A percentile compares a stretch with the other conserved stretches of the same genome.
These are phyloP conservation scores for Sphinx pinastri DNA, from an alignment of 2,888 invertebrate species.

Conservation along the genomic window DNA sequence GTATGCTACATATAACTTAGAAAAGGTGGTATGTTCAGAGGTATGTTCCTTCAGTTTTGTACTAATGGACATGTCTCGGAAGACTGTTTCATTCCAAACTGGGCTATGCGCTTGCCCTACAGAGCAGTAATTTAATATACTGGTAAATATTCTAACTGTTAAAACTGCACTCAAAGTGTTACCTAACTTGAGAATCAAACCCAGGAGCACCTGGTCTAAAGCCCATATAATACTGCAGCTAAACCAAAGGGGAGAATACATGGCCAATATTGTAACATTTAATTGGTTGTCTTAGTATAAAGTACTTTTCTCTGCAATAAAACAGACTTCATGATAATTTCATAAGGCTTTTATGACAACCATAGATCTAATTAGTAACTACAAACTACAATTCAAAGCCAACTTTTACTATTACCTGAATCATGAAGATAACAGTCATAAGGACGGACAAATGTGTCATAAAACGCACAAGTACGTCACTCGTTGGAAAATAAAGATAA, in stretches of 20 bases:
- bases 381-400: too few species aligned
- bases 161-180: too few species aligned
- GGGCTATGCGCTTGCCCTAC: too few species aligned
- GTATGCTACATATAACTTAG: too few species aligned
- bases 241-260: background rate
- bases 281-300: too few species aligned
- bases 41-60: too few species aligned
- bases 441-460: background rate
- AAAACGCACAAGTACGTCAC: background rate
- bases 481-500: background rate
- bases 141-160: too few species aligned
- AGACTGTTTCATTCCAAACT: too few species aligned
- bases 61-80: too few species aligned
- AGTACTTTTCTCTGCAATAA: background rate
- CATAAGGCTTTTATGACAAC: background rate
- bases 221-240: background rate
- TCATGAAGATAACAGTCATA: background rate
- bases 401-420: background rate
- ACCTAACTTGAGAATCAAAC: background rate
- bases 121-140: too few species aligned
- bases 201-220: background rate
- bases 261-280: background rate
- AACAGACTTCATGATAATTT: background rate
- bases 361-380: too few species aligned
- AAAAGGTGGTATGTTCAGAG: too few species aligned